These are phyloP conservation scores for Stenopsyche tienmushanensis DNA, from an alignment of 1,140 invertebrate genomes.

Conservation along the genomic window DNA sequence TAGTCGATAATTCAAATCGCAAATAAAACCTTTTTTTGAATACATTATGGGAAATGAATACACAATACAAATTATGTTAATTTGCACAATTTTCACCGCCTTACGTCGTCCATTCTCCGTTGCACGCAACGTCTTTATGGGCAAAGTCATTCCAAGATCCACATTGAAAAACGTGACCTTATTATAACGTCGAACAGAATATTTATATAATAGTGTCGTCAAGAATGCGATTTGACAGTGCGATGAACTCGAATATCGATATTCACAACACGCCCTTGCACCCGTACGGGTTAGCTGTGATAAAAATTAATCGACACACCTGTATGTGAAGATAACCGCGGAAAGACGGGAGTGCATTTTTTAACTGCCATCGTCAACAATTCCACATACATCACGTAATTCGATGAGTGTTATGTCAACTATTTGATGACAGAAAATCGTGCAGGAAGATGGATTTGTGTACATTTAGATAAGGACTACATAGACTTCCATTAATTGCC, in stretches of 20 bases:
- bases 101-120: background rate
- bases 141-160: background rate
- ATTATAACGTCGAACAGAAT: background rate
- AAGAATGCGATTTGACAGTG: background rate
- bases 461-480: too few relatives aligned
- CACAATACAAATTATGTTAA: background rate
- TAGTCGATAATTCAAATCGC: background rate
- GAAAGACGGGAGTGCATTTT: background rate
- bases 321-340: background rate
- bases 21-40: constrained; percentile 1
- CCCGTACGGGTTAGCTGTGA: background rate
- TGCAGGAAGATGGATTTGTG: too few relatives aligned
- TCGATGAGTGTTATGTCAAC: background rate
- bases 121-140: background rate
- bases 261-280: background rate
- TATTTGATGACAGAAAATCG: too few relatives aligned
- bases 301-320: constrained; percentile 2
- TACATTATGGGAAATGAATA: background rate
- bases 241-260: too few relatives aligned
- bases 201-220: background rate
- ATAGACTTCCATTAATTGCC: too few relatives aligned
- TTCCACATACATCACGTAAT: background rate
- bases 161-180: too few relatives aligned
- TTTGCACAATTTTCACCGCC: background rate
- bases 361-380: too few relatives aligned